A percentile compares a stretch with the other conserved stretches of the same genome.
These are phyloP conservation scores for Mus spicilegus DNA, from an alignment of 2,113 vertebrate species.

Conservation along the genomic window DNA sequence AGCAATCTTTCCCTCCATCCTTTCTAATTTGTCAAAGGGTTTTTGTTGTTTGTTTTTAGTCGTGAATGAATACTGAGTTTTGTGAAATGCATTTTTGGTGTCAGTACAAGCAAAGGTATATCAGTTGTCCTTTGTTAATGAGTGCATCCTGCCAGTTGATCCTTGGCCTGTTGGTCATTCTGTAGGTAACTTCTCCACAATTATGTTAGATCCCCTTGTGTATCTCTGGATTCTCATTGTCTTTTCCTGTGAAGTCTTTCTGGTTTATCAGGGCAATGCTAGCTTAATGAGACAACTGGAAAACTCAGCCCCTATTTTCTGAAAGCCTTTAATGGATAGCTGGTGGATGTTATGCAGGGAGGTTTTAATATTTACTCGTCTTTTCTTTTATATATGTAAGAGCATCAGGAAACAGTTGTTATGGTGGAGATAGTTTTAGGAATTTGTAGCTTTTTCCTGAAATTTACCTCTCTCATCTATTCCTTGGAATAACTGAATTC, in stretches of 20 bases:
- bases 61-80: not conserved
- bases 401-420: not conserved
- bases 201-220: not conserved
- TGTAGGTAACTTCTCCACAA: not conserved
- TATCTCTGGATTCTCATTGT: not conserved
- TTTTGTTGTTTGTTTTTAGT: not conserved
- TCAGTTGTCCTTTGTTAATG: not conserved
- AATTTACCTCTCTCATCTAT: not conserved
- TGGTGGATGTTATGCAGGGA: not conserved
- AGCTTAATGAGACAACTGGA: not conserved
- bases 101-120: not conserved
- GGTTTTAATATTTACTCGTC: not conserved
- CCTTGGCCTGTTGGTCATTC: not conserved
- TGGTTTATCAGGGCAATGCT: not conserved
- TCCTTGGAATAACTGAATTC: conserved; percentile 26
- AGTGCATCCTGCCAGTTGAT: not conserved
- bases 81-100: not conserved
- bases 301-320: not conserved
- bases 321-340: not conserved
- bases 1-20: not conserved
- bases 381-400: not conserved
- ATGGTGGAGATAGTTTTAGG: too few species aligned
- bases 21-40: not conserved
- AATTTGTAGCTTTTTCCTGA: not conserved
- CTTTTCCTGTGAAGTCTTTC: not conserved